Base-by-base conservation (phyloP, 2,888 invertebrate species). In the Heliconius erato region DNA sequence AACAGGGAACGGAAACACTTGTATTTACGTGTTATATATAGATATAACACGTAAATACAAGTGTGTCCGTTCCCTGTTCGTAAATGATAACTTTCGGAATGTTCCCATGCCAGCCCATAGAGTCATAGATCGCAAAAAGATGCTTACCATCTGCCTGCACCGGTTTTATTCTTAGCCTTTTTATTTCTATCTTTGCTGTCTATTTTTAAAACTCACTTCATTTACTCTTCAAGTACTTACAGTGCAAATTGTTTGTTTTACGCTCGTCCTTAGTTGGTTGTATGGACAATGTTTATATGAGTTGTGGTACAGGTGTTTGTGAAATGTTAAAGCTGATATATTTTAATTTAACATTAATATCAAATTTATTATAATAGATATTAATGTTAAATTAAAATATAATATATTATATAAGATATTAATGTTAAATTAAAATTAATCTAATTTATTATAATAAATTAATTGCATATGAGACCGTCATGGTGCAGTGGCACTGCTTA, bases 161-260 rank as follows among this genome's bases (percentile, higher is more conserved):
- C 94, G 94, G 95, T 95, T 94, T 88, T 87, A 84, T 87, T 85
- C 86, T 79, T 77, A 81, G 83, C 82, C 90, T 93, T 94, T 93
- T 93, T 89, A 93, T 93, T 92, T 92, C 91, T 92, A 92, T 92
- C 89, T 91, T 90, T 89, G 68, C 88, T 84, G 87, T 92, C 92
- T 94, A 94, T 94, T 94, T 94, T 92, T 93, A 90, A 88, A 88
- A 86, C 63, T 80, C 67, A 80, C 74, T 78, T 65, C 77, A 68
- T 80, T 68, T 65, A 74, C 23, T 74, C 72, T 65, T 77, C 77
- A 65, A 77, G 68, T 80, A 72, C 71, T 71, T 71, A 71, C 80
- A 82, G 49, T 28, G 54, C n/a, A 49, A 68, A 49, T 69, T 79
- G 49, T 69, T 79, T 79, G 68, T 69, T 35, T 79, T 65, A 59